Percentiles rank a stretch among this genome's conserved stretches.
phyloP scores from a whole-genome alignment of 2,113 vertebrate species.

The Opisthocomus hoazin region DNA sequence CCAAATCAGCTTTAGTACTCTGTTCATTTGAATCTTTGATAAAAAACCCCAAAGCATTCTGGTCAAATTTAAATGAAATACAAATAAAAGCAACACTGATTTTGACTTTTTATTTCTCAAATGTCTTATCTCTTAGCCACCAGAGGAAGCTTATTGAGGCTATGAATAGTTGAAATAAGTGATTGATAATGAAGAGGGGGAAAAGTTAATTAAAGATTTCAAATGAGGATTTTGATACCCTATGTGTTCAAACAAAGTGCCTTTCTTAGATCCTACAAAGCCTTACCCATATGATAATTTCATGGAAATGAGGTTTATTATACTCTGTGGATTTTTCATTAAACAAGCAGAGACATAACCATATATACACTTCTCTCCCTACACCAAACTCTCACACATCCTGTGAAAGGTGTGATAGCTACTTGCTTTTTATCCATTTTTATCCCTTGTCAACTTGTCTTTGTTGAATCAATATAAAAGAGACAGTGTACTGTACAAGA shows the following conservation, averaged over 20 bases:
- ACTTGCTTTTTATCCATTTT: constrained; percentile 24
- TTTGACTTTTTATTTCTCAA: constrained; percentile 29
- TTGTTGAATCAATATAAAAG: constrained; percentile 16
- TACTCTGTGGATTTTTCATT: constrained; percentile 42
- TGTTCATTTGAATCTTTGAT: background rate
- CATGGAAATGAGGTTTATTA: constrained; percentile 60
- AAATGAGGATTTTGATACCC: constrained; percentile 59
- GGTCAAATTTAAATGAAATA: constrained; percentile 17
- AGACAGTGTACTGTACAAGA: background rate
- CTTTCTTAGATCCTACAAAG: constrained; percentile 56
- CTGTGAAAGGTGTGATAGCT: constrained; percentile 56
- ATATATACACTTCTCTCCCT: background rate
- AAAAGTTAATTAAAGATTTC: constrained; percentile 66
- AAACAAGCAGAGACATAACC: constrained; percentile 27
- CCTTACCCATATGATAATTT: constrained; percentile 45
- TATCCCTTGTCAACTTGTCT: constrained; percentile 16
- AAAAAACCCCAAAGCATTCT: background rate
- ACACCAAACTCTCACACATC: constrained; percentile 17
- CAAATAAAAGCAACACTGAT: constrained; percentile 27
- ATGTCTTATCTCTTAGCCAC: constrained; percentile 54
- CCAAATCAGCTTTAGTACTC: background rate
- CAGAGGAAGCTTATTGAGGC: constrained; percentile 40
- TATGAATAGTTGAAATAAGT: constrained; percentile 41
- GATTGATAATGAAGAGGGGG: constrained; percentile 46
- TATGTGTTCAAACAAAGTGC: constrained; percentile 56